A percentile compares a stretch with the other conserved stretches of the same genome.
Evolutionary conservation across 1,140 invertebrate species (phyloP).

Genomic region (Zaprionus nigranus): DNA sequence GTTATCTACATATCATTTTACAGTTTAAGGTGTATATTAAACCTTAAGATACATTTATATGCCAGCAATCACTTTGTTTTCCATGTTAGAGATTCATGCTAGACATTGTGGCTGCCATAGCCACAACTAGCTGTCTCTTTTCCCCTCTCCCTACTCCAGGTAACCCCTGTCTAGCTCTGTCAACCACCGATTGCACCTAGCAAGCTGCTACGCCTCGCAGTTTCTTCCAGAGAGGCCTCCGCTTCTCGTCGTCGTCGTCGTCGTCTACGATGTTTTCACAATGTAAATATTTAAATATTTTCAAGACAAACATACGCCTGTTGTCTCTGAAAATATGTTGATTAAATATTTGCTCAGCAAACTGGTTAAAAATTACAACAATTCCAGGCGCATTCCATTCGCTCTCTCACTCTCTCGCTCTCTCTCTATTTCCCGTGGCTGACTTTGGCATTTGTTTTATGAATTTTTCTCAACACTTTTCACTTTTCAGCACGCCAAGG

Average conservation of each 20-base stretch:
- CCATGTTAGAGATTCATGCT: not conserved
- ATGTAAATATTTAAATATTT: conserved; percentile 83
- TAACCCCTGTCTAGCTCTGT: not conserved
- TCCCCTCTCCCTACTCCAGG: not conserved
- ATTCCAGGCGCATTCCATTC: conserved; percentile 39
- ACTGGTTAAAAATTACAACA: conserved; percentile 83
- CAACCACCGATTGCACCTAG: conserved; percentile 29
- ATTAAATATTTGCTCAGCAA: conserved; percentile 80
- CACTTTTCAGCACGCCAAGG: conserved; percentile 56
- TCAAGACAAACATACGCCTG: conserved; percentile 75
- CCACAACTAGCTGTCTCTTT: not conserved
- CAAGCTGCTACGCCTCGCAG: conserved; percentile 34
- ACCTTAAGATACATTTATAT: not conserved
- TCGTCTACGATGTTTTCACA: conserved; percentile 68
- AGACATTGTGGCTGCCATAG: not conserved
- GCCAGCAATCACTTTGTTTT: not conserved
- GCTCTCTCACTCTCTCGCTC: not conserved
- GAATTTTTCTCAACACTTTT: conserved; percentile 76
- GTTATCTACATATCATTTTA: not conserved
- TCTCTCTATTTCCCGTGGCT: conserved; percentile 36
- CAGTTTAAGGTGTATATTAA: not conserved
- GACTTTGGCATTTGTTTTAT: conserved; percentile 81
- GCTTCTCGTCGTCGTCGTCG: conserved; percentile 32
- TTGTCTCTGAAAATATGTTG: conserved; percentile 82
- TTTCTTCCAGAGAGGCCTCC: conserved; percentile 10